phyloP scores from a whole-genome alignment of 1,140 invertebrate species.

The Cryptotermes secundus region DNA sequence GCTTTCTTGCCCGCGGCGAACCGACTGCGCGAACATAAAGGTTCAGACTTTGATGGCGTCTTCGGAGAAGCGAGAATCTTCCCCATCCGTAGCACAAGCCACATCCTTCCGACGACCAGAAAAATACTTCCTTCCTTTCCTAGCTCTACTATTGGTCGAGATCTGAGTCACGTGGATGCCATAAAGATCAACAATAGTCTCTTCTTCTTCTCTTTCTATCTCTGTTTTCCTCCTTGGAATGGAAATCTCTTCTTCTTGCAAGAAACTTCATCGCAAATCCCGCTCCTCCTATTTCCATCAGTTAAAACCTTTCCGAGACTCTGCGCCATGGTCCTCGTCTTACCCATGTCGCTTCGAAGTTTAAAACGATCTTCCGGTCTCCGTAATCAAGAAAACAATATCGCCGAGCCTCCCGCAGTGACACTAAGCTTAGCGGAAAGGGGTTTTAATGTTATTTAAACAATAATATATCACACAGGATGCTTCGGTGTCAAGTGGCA shows the following conservation, averaged over 20 bases:
- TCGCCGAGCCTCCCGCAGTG: not conserved
- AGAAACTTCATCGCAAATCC: not conserved
- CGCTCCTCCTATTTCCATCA: not conserved
- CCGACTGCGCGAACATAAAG: not conserved
- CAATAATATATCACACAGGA: constrained; percentile 33
- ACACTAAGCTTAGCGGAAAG: not conserved
- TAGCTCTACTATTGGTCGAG: not conserved
- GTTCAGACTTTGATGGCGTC: not conserved
- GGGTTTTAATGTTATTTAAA: constrained; percentile 34
- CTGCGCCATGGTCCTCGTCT: not conserved
- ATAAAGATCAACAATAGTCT: constrained; percentile 5
- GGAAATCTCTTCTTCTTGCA: constrained; percentile 11
- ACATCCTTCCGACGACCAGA: constrained; percentile 27
- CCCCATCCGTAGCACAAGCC: constrained; percentile 25
- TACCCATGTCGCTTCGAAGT: not conserved
- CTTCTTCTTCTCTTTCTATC: not conserved
- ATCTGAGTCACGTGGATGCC: not conserved
- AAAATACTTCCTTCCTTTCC: constrained; percentile 28
- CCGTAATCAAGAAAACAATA: constrained; percentile 33
- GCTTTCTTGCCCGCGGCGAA: not conserved
- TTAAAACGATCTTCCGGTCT: constrained; percentile 8
- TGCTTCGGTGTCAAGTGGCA: constrained; percentile 14
- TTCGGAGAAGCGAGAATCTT: not conserved
- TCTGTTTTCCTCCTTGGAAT: not conserved
- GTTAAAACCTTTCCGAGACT: not conserved